Evolutionary conservation across 2,113 vertebrate genomes (phyloP).

Genomic region (Daubentonia madagascariensis): DNA sequence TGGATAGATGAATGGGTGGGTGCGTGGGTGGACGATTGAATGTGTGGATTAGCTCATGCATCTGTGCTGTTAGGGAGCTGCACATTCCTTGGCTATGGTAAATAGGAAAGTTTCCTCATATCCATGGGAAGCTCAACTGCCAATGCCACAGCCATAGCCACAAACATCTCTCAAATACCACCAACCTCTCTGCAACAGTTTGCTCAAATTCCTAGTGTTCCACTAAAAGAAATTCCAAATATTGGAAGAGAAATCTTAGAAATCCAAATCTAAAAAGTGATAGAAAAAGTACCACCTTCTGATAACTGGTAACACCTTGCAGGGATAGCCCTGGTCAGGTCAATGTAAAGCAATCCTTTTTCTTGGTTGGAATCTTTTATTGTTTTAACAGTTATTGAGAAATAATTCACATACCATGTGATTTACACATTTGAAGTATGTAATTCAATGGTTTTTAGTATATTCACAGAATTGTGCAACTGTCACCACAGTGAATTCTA

Average conservation of each 20-base stretch:
- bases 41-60: neutral
- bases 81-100: neutral
- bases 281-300: neutral
- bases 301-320: neutral
- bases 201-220: neutral
- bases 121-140: neutral
- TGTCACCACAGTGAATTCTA: neutral
- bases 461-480: neutral
- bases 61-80: neutral
- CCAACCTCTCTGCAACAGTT: neutral
- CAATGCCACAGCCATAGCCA: neutral
- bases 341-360: neutral
- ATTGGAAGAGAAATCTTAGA: neutral
- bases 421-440: neutral
- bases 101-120: neutral
- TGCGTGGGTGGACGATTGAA: fast-evolving
- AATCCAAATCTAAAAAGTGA: neutral
- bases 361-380: neutral
- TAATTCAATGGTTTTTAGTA: neutral
- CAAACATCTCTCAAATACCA: neutral
- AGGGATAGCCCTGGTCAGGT: neutral
- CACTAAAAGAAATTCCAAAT: neutral
- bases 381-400: neutral
- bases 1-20: neutral
- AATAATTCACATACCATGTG: neutral